These are phyloP conservation scores for Cerceris rybyensis DNA, from an alignment of 2,888 invertebrate genomes.

Conservation along the genomic window DNA sequence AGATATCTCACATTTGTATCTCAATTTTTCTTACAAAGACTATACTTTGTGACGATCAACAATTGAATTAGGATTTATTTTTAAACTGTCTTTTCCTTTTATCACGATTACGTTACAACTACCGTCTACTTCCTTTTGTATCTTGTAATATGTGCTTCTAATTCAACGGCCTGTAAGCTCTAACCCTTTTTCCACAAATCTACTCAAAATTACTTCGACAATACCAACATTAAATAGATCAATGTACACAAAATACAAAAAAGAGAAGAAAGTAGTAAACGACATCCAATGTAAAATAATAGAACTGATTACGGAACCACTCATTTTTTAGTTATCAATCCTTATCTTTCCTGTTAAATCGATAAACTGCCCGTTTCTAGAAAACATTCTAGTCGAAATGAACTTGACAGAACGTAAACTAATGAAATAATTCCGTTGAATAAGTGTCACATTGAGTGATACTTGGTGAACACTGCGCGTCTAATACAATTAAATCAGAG, in stretches of 20 bases:
- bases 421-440: no score
- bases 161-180: constrained; percentile 10
- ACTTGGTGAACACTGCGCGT: neutral
- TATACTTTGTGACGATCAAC: constrained; percentile 13
- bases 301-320: no score
- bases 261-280: no score
- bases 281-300: no score
- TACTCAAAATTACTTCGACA: neutral
- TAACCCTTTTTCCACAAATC: neutral
- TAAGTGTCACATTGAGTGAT: no score
- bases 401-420: no score
- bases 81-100: constrained; percentile 13
- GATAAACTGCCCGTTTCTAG: no score
- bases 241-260: no score
- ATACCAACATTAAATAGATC: no score
- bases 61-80: constrained; percentile 9
- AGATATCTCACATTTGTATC: constrained; percentile 1
- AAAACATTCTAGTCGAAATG: no score
- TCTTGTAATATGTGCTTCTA: constrained; percentile 29
- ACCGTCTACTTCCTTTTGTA: constrained; percentile 11
- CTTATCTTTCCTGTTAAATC: no score
- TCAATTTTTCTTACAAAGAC: neutral
- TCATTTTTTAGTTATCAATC: no score
- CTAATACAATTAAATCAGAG: neutral
- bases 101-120: constrained; percentile 19